Evolutionary conservation across 2,113 vertebrate genomes (phyloP), one percentile per base, ranked within the genome.

Genomic region (Pseudopipra pipra): DNA sequence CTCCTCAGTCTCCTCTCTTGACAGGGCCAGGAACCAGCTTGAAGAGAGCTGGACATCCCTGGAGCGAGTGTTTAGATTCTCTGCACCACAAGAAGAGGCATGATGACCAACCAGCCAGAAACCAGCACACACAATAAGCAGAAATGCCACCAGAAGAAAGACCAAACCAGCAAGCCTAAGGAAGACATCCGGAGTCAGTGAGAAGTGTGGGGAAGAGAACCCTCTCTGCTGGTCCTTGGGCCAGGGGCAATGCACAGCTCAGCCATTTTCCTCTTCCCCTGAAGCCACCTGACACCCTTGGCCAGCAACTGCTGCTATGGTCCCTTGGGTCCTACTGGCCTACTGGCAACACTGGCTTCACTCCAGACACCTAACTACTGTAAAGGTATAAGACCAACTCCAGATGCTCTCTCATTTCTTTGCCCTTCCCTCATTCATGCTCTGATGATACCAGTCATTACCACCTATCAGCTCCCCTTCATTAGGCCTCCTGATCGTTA

Each of bases 1-100:
- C 0, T 61, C 8, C 25, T 6, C 4, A 2, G 2, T 7, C 8
- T 28, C 21, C 3, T 5, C 11, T 33, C 14, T 2, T 76, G 37
- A 10, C 55, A 77, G 21, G 46, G 61, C 15, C 25, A 51, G 28
- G 37, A 71, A 59, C 11, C 49, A 63, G 12, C 37, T 63, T 33
- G 31, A 37, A n/a, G 58, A 31, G 41, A 75, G 16, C 7, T 70
- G 49, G 23, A 30, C 8, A 10, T 51, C 27, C 62, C 9, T 68
- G 31, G 9, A 19, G 18, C 25, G 70, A 67, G 9, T 12, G 56
- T 14, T 14, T 44, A 35, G 20, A 24, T 17, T 52, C 49, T 52
- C 1, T 37, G 37, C 16, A 44, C 18, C 27, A 20, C 23, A n/a
- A 20, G 16, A 76, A 75, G 5, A 59, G 58, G 4, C 1, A 0